phyloP scores from a whole-genome alignment of 53 echinoderm and acorn worm genomes.

The Antedon mediterranea region DNA sequence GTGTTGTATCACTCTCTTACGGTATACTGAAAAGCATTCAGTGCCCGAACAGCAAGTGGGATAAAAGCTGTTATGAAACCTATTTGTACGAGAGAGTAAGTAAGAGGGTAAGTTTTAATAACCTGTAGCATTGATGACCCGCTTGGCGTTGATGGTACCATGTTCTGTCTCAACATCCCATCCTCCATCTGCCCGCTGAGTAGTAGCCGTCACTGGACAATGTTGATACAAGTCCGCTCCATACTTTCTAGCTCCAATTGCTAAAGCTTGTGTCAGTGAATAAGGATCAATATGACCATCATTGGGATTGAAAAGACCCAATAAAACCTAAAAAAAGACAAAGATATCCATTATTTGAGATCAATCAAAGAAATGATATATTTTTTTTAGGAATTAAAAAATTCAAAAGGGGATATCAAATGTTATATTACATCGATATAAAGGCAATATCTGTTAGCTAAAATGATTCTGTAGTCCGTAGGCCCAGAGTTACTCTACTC shows the following conservation, averaged over 20 bases:
- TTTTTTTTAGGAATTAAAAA: constrained; percentile 1
- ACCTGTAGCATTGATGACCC: constrained; percentile 88
- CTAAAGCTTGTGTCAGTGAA: constrained; percentile 92
- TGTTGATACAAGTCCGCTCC: constrained; percentile 85
- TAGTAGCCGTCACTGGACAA: constrained; percentile 30
- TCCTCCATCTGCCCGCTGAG: constrained; percentile 45
- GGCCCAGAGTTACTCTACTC: too few species aligned
- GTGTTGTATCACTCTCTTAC: too few species aligned
- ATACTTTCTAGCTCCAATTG: constrained; percentile 79
- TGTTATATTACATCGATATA: too few species aligned
- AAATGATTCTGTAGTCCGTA: too few species aligned
- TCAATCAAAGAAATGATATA: not conserved
- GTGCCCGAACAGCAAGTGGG: too few species aligned
- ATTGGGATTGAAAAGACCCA: constrained; percentile 58
- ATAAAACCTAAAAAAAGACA: constrained; percentile 36
- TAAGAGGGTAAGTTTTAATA: too few species aligned
- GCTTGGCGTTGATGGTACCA: constrained; percentile 63
- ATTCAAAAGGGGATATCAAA: not conserved
- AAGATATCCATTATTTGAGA: not conserved
- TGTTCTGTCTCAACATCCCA: constrained; percentile 79
- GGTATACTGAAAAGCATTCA: too few species aligned
- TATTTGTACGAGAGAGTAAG: too few species aligned
- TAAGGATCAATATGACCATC: constrained; percentile 97
- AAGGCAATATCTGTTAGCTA: too few species aligned
- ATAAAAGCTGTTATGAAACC: too few species aligned